A percentile compares a stretch with the other conserved stretches of the same genome.
Evolutionary conservation across 2,888 invertebrate genomes (phyloP).

Genomic region (Drosophila longiperda): DNA sequence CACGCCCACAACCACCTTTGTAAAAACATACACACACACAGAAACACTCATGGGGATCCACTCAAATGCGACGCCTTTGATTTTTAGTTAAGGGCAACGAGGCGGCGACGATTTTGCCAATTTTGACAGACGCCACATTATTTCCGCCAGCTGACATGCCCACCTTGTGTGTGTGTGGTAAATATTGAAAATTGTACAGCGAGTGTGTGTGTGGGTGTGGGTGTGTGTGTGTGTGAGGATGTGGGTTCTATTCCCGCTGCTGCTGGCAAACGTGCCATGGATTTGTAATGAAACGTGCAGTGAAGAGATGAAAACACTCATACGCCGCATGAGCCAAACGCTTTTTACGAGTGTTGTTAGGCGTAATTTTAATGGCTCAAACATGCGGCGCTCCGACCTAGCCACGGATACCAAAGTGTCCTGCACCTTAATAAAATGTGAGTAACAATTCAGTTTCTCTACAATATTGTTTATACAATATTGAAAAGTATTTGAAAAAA

Average conservation of each 20-base stretch:
- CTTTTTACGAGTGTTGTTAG: conserved; percentile 75
- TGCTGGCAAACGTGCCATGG: conserved; percentile 72
- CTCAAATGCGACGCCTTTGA: conserved; percentile 65
- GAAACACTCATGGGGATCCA: conserved; percentile 31
- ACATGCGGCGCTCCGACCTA: conserved; percentile 55
- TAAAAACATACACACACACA: conserved; percentile 30
- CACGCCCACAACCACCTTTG: conserved; percentile 39
- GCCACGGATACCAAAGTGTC: conserved; percentile 67
- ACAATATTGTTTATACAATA: neutral
- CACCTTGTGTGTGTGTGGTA: conserved; percentile 43
- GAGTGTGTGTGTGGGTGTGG: conserved; percentile 18
- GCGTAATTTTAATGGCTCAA: conserved; percentile 80
- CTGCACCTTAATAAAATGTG: conserved; percentile 6
- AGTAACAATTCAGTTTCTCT: neutral
- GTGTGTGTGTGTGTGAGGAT: conserved; percentile 28
- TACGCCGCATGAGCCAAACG: conserved; percentile 67
- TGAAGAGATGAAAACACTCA: conserved; percentile 61
- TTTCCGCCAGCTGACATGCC: conserved; percentile 76
- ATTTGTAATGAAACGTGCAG: conserved; percentile 76
- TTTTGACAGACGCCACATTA: conserved; percentile 77
- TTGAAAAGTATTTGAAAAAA: neutral
- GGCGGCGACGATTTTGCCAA: conserved; percentile 73
- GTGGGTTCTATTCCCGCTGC: conserved; percentile 31
- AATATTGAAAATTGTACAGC: conserved; percentile 70
- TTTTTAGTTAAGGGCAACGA: conserved; percentile 73